Percentiles rank a stretch among this genome's conserved stretches.
These are phyloP conservation scores for Octonoba sinensis DNA, from an alignment of 2,888 invertebrate species.

Conservation along the genomic window DNA sequence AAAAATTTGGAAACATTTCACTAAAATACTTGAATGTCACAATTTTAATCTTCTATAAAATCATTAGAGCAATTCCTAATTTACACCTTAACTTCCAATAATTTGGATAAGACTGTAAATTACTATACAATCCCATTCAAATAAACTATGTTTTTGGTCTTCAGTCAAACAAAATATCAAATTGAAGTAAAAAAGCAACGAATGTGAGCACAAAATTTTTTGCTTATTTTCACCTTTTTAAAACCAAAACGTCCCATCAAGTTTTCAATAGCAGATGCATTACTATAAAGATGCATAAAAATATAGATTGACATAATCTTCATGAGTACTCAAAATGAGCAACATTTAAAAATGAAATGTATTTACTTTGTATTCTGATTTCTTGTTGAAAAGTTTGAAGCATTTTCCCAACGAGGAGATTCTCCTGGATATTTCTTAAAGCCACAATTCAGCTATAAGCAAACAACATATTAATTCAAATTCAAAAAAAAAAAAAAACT, in stretches of 20 bases:
- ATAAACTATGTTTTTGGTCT: too few species aligned
- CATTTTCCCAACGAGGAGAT: slow-evolving; percentile 48
- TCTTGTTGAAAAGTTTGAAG: slow-evolving; percentile 30
- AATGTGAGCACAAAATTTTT: not conserved
- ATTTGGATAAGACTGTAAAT: too few species aligned
- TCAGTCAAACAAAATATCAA: not conserved
- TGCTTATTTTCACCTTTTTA: not conserved
- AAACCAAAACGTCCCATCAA: not conserved
- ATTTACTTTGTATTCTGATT: slow-evolving; percentile 58
- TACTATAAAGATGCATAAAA: not conserved
- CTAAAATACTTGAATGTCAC: too few species aligned
- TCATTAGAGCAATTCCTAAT: too few species aligned
- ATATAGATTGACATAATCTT: not conserved
- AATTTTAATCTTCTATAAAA: too few species aligned
- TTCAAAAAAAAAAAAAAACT: not conserved
- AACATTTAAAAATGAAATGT: too few species aligned
- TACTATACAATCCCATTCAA: too few species aligned
- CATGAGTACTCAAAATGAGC: too few species aligned
- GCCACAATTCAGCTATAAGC: slow-evolving; percentile 31
- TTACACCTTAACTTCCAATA: too few species aligned
- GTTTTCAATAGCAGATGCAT: not conserved
- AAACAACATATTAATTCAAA: not conserved
- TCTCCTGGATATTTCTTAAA: slow-evolving; percentile 46
- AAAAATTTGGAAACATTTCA: too few species aligned
- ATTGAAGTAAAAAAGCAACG: too few species aligned